phyloP scores from a whole-genome alignment of 2,797 vertebrate genomes.

The Morus bassanus region DNA sequence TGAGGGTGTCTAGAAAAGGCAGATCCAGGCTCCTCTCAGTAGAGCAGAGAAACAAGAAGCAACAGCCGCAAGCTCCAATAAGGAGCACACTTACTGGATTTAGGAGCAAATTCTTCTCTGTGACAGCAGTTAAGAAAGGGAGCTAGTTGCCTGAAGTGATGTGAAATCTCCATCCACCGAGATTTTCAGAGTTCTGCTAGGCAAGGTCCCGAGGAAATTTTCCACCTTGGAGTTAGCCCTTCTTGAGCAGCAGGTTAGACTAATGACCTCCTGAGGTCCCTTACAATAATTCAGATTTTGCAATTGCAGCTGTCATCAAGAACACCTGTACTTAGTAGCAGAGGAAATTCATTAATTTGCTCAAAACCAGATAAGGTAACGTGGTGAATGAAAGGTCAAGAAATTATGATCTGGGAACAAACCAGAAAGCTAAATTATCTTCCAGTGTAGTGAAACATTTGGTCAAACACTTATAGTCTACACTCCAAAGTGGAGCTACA shows the following conservation, averaged over 20 bases:
- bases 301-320: background rate
- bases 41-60: background rate
- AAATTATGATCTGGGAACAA: background rate
- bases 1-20: background rate
- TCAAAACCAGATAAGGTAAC: background rate
- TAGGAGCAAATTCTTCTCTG: background rate
- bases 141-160: background rate
- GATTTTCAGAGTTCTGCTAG: background rate
- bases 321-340: background rate
- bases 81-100: background rate
- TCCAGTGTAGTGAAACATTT: background rate
- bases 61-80: background rate
- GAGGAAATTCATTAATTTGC: background rate
- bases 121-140: background rate
- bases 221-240: background rate
- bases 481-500: background rate
- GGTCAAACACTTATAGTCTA: background rate
- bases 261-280: background rate
- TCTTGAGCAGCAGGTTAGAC: background rate
- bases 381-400: background rate
- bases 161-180: background rate
- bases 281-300: background rate
- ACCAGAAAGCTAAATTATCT: background rate
- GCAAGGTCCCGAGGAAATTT: background rate
- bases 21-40: background rate